These are phyloP conservation scores for Boleophthalmus pectinirostris DNA, from an alignment of 2,113 vertebrate species.

Conservation along the genomic window DNA sequence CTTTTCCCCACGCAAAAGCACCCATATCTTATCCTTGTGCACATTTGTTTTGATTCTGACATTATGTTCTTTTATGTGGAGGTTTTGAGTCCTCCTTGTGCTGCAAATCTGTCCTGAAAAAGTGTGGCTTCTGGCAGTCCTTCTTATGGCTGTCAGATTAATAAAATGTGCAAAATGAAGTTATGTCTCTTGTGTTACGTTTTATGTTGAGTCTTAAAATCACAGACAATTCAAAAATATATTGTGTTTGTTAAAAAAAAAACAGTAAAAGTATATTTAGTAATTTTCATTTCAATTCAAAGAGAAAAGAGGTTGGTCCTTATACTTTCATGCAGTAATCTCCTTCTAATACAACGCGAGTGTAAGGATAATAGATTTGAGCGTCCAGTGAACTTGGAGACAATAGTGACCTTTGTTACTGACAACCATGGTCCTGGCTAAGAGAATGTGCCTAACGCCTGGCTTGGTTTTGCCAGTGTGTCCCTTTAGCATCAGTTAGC, in stretches of 20 bases:
- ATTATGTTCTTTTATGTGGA: too few relatives aligned
- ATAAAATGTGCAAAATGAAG: too few relatives aligned
- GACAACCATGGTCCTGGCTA: slow-evolving; percentile 46
- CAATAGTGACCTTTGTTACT: slow-evolving; percentile 69
- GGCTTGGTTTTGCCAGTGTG: slow-evolving; percentile 44
- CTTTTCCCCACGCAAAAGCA: too few relatives aligned
- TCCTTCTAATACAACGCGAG: slow-evolving; percentile 21
- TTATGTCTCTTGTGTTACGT: too few relatives aligned
- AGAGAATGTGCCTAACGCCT: slow-evolving; percentile 4
- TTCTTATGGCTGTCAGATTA: too few relatives aligned
- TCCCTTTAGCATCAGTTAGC: slow-evolving; percentile 62
- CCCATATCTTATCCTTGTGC: too few relatives aligned
- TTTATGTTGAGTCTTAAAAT: not conserved
- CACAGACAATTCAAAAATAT: not conserved
- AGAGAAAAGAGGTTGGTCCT: too few relatives aligned
- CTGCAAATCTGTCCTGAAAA: not conserved
- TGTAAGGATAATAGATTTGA: slow-evolving; percentile 40
- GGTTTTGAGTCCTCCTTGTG: too few relatives aligned
- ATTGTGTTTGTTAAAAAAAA: not conserved
- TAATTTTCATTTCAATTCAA: not conserved
- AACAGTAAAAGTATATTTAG: not conserved
- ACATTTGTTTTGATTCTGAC: too few relatives aligned
- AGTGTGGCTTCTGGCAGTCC: not conserved
- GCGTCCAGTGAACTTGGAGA: slow-evolving; percentile 49
- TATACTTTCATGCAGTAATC: slow-evolving; percentile 28